phyloP scores from a whole-genome alignment of 23 tunicate genomes.

The Pegea sp. region DNA sequence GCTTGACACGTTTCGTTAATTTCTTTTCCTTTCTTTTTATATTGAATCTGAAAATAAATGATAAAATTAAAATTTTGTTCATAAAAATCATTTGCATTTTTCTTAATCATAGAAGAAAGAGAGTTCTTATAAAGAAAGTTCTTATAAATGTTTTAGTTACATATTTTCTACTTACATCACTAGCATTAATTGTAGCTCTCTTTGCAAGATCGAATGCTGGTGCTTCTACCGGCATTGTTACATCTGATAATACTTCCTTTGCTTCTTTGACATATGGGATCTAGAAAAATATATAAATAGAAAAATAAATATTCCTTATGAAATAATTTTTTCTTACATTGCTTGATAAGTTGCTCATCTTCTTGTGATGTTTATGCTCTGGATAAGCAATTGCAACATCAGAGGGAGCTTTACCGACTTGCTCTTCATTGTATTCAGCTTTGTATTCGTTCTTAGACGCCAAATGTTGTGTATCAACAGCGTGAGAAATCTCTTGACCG shows the following conservation, averaged over 20 bases:
- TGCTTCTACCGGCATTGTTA: constrained; percentile 6
- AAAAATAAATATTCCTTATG: background rate
- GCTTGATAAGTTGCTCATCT: constrained; percentile 50
- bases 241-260: constrained; percentile 8
- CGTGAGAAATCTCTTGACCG: constrained; percentile 59
- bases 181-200: constrained; percentile 4
- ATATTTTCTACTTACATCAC: constrained; percentile 7
- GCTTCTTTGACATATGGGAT: constrained; percentile 44
- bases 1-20: constrained; percentile 13
- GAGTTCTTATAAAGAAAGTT: no score
- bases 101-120: background rate
- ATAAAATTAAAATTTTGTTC: no score
- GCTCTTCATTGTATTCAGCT: constrained; percentile 41
- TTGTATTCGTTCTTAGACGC: constrained; percentile 50
- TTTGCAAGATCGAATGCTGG: constrained; percentile 17
- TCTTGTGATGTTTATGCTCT: constrained; percentile 57
- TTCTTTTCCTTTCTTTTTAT: constrained; percentile 1
- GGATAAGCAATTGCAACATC: constrained; percentile 76
- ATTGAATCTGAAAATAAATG: background rate
- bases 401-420: constrained; percentile 57
- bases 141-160: no score
- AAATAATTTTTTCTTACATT: constrained; percentile 14
- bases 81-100: background rate
- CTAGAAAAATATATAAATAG: constrained; percentile 13
- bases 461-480: constrained; percentile 32